phyloP scores from a whole-genome alignment of 1,140 invertebrate species.

The Hetaerina americana region DNA sequence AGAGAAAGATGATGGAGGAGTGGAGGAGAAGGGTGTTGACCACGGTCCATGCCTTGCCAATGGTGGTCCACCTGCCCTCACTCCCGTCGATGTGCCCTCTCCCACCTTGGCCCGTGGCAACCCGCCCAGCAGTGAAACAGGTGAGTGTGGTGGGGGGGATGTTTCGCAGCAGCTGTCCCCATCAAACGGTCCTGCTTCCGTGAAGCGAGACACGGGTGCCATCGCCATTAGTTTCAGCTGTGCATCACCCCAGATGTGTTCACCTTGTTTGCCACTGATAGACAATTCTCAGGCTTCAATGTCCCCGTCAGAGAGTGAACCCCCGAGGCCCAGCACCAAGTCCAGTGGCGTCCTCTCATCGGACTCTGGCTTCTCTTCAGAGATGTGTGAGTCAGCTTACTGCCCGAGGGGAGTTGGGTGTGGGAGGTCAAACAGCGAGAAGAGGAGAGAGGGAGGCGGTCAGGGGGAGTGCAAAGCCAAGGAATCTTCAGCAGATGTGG shows the following conservation, averaged over 20 bases:
- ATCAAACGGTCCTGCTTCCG: neutral
- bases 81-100: too few species aligned
- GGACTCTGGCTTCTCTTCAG: constrained; percentile 34
- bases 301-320: constrained; percentile 14
- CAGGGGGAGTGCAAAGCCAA: too few species aligned
- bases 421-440: neutral
- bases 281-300: constrained; percentile 22
- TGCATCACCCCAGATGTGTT: constrained; percentile 4
- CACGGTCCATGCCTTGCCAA: neutral
- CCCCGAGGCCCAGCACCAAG: constrained; percentile 20
- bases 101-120: too few species aligned
- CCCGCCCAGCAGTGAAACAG: too few species aligned
- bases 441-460: neutral
- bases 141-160: neutral
- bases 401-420: neutral
- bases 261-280: constrained; percentile 8
- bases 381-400: constrained; percentile 19
- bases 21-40: neutral
- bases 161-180: neutral
- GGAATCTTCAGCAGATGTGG: constrained; percentile 3
- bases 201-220: neutral
- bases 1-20: neutral
- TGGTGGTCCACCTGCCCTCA: too few species aligned
- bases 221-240: constrained; percentile 1
- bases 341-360: constrained; percentile 34